Evolutionary conservation across 1,140 invertebrate genomes (phyloP).

Genomic region (Yoshiicerus persimilis): DNA sequence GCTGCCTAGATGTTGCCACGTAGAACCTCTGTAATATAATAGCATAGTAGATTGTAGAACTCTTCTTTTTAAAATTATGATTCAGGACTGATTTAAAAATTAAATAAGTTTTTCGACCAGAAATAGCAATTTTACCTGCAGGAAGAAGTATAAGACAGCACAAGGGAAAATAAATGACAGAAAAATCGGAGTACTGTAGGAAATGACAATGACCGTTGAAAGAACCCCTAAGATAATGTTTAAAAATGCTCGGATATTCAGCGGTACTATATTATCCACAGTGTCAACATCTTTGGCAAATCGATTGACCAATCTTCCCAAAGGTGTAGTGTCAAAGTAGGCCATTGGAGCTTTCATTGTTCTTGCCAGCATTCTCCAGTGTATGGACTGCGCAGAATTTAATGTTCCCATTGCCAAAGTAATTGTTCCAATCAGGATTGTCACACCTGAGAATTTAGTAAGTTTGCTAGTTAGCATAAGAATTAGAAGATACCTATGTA

Average conservation of each 20-base stretch:
- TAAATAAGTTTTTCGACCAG: neutral
- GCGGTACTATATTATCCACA: conserved; percentile 58
- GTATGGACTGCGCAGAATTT: conserved; percentile 47
- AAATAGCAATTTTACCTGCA: conserved; percentile 55
- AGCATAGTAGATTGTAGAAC: neutral
- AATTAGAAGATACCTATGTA: too few species aligned
- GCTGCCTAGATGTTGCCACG: neutral
- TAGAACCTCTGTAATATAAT: conserved; percentile 52
- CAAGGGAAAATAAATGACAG: conserved; percentile 79
- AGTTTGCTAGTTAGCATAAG: too few species aligned
- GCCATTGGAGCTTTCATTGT: conserved; percentile 56
- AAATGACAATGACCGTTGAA: conserved; percentile 84
- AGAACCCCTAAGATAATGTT: conserved; percentile 55
- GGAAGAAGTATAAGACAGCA: conserved; percentile 81
- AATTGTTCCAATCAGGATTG: conserved; percentile 35
- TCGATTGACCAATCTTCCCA: conserved; percentile 57
- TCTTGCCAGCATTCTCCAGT: conserved; percentile 49
- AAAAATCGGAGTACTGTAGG: conserved; percentile 84
- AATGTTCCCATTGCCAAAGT: conserved; percentile 10
- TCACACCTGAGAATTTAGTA: conserved; percentile 16
- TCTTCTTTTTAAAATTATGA: too few species aligned
- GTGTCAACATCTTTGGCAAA: conserved; percentile 82
- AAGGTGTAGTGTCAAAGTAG: conserved; percentile 58
- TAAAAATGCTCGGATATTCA: conserved; percentile 54
- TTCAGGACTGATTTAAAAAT: neutral